A percentile compares a stretch with the other conserved stretches of the same genome.
phyloP scores from a whole-genome alignment of 2,797 vertebrate genomes.

The Sus cebifrons region DNA sequence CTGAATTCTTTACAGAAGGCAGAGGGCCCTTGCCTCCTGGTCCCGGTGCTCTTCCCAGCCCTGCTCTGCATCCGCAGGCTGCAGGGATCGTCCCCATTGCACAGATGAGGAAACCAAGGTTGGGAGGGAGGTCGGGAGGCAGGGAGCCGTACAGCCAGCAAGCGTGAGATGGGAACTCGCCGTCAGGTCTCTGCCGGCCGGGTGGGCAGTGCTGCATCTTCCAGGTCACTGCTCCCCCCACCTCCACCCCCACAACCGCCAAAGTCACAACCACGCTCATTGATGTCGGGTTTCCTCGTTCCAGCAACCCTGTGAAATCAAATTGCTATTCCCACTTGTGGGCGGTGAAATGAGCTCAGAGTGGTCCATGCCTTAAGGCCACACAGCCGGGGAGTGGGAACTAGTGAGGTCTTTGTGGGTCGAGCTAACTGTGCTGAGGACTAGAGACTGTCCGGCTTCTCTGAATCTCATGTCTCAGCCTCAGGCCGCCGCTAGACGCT shows the following conservation, averaged over 20 bases:
- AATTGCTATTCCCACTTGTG: neutral
- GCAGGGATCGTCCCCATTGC: neutral
- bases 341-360: neutral
- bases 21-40: rapidly evolving
- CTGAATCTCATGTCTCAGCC: neutral
- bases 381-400: neutral
- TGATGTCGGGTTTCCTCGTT: rapidly evolving
- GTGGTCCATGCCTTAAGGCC: neutral
- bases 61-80: neutral
- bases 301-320: neutral
- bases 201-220: neutral
- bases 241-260: rapidly evolving
- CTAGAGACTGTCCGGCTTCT: neutral
- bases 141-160: neutral
- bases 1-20: neutral
- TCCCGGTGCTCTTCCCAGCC: neutral
- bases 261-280: rapidly evolving
- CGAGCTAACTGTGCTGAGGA: neutral
- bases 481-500: neutral
- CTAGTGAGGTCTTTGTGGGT: rapidly evolving
- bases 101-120: neutral
- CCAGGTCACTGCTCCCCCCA: neutral
- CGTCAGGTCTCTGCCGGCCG: too few relatives aligned
- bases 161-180: neutral
- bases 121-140: neutral